A percentile compares a stretch with the other conserved stretches of the same genome.
phyloP scores from a whole-genome alignment of 1,140 invertebrate genomes.

The Holcopasites calliopsidis region DNA sequence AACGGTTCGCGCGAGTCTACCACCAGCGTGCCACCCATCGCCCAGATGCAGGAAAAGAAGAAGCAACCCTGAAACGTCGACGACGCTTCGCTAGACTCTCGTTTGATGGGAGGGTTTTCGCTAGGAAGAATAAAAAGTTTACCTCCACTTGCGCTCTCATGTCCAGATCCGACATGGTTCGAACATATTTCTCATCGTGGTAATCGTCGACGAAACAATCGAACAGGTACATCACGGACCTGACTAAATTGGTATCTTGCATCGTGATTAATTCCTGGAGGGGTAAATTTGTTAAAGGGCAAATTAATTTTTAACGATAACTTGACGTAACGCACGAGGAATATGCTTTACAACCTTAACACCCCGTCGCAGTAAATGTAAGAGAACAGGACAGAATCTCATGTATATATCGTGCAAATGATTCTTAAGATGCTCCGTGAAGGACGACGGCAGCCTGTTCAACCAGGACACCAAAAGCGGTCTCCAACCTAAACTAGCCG shows the following conservation, averaged over 20 bases:
- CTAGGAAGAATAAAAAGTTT: not conserved
- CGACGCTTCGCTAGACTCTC: not conserved
- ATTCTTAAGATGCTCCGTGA: constrained; percentile 85
- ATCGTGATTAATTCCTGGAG: constrained; percentile 91
- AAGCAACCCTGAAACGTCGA: constrained; percentile 88
- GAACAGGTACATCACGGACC: constrained; percentile 91
- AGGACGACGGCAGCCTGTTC: constrained; percentile 85
- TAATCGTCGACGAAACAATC: constrained; percentile 95
- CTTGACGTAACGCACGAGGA: not conserved
- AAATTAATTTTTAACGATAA: not conserved
- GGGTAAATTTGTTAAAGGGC: not conserved
- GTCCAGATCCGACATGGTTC: constrained; percentile 86
- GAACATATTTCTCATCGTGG: constrained; percentile 87
- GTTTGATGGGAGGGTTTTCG: not conserved
- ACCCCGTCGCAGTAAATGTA: constrained; percentile 86
- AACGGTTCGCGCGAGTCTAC: constrained; percentile 89
- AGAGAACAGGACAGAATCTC: constrained; percentile 87
- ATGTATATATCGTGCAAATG: constrained; percentile 86
- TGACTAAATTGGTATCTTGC: constrained; percentile 90
- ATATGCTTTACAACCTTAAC: constrained; percentile 78
- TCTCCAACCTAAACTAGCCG: constrained; percentile 92
- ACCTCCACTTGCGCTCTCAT: constrained; percentile 88
- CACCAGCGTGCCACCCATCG: constrained; percentile 90
- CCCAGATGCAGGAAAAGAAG: constrained; percentile 96
- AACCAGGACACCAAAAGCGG: constrained; percentile 94